Evolutionary conservation across 2,797 vertebrate species (phyloP).

Genomic region (Lagodon rhomboides): DNA sequence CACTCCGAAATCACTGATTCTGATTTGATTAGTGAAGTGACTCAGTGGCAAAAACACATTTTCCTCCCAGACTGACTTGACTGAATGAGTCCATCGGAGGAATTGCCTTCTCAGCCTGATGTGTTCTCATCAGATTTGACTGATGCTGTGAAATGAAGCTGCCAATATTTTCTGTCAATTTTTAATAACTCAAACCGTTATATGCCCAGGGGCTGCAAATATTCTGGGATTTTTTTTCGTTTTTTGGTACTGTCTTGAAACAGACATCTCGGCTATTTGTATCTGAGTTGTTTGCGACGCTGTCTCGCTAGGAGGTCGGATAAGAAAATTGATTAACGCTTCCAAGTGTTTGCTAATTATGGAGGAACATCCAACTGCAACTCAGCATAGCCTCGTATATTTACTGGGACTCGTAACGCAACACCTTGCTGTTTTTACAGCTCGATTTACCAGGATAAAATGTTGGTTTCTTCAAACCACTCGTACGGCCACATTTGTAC

Average conservation of each 20-base stretch:
- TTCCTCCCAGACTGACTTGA: constrained; percentile 40
- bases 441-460: too few relatives aligned
- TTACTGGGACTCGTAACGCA: neutral
- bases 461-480: too few relatives aligned
- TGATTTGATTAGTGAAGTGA: constrained; percentile 72
- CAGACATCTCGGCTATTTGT: neutral
- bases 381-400: neutral
- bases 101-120: constrained; percentile 38
- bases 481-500: too few relatives aligned
- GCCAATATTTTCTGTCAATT: constrained; percentile 14
- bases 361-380: neutral
- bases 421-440: neutral
- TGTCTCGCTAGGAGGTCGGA: neutral
- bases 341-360: neutral
- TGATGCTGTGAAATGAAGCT: constrained; percentile 21
- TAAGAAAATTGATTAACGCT: neutral
- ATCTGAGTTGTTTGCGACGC: neutral
- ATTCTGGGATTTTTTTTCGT: neutral
- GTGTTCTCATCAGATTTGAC: constrained; percentile 41
- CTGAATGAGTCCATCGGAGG: constrained; percentile 47
- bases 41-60: constrained; percentile 55
- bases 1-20: constrained; percentile 61
- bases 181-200: constrained; percentile 14
- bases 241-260: neutral
- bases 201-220: neutral